These are phyloP conservation scores for Dromococcyx pavoninus DNA, from an alignment of 2,797 vertebrate species.

Conservation along the genomic window DNA sequence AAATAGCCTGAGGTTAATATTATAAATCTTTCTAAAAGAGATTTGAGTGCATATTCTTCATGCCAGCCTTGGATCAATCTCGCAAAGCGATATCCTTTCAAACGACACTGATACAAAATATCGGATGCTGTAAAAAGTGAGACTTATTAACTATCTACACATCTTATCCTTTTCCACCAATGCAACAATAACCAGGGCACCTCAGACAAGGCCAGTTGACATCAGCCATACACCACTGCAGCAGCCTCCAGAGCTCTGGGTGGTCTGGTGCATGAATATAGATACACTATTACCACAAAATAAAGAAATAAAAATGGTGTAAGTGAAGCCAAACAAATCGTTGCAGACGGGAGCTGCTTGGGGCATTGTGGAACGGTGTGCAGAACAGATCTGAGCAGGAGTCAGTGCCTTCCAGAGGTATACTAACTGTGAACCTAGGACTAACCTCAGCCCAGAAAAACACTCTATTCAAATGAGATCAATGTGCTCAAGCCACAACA, in stretches of 20 bases:
- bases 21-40: slow-evolving; percentile 82
- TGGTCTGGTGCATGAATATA: neutral
- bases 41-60: slow-evolving; percentile 80
- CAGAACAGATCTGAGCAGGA: neutral
- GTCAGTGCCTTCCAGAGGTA: too few relatives aligned
- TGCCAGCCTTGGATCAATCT: slow-evolving; percentile 75
- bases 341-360: neutral
- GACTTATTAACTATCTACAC: slow-evolving; percentile 31
- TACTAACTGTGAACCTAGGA: neutral
- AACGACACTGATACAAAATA: slow-evolving; percentile 71
- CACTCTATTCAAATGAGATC: accelerated
- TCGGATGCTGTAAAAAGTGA: slow-evolving; percentile 59
- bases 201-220: neutral
- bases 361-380: too few relatives aligned
- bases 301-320: neutral
- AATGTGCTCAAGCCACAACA: neutral
- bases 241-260: neutral
- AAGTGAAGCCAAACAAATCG: neutral
- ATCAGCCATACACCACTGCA: neutral
- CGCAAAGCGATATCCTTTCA: slow-evolving; percentile 71
- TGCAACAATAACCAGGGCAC: neutral
- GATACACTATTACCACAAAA: neutral
- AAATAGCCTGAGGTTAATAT: slow-evolving; percentile 81
- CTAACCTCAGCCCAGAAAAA: accelerated
- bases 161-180: slow-evolving; percentile 14